Evolutionary conservation across 2,113 vertebrate species (phyloP), one percentile per base, ranked within the genome.

Genomic region (Carollia perspicillata): DNA sequence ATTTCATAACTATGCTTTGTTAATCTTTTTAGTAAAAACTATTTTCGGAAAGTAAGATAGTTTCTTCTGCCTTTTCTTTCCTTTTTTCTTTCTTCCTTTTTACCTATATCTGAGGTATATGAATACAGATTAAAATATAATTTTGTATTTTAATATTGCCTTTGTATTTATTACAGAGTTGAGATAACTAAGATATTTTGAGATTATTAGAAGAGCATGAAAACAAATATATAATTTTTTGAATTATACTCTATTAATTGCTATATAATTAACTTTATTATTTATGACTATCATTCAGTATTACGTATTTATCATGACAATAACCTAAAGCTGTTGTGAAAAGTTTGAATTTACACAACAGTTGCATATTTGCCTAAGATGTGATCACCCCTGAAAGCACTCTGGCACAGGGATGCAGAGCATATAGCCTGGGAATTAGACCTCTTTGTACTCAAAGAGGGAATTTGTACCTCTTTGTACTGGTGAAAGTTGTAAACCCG

Each of bases 111-210:
- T 84, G 17, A 88, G 51, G 44, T 65, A 60, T 28, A 53, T 33
- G 10, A 6, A 63, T 35, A 80, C 0, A 72, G 6, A 20, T 78
- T 83, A 66, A 91, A 66, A 74, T 75, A 85, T 16, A 83, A 83
- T 81, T 93, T 47, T 71, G 3, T 75, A 77, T 17, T 1, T 90
- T 69, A 81, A 72, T 26, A 65, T 77, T 81, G 53, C 49, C 17
- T 71, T 23, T 77, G 8, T 78, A 65, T 75, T 69, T 55, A 44
- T 84, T 84, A 49, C 78, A 94, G 55, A 84, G 42, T 68, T 72
- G 33, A 7, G 22, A 84, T 60, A 66, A n/a, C 12, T 66, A 13
- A 49, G 71, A 81, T 40, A 83, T 28, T 44, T 87, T 55, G n/a
- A 49, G 28, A 30, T 86, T 55, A 2, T 47, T 81, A 90, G 22